These are phyloP conservation scores for Taenioides sp. DNA, from an alignment of 2,797 vertebrate genomes.

Conservation along the genomic window DNA sequence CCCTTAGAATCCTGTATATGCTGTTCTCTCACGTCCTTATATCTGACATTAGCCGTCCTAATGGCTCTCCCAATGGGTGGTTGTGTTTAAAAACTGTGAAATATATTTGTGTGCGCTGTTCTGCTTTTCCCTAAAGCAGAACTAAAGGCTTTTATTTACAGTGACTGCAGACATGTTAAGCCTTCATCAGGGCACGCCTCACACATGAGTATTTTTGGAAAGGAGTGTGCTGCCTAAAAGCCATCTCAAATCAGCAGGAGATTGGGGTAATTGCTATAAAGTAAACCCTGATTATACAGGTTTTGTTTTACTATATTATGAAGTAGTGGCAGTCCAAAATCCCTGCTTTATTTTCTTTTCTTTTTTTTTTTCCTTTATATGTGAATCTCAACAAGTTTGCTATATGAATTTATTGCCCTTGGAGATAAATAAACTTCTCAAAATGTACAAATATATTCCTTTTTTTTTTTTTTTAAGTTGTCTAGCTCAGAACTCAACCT, in stretches of 20 bases:
- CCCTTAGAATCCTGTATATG: constrained; percentile 22
- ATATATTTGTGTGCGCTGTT: constrained; percentile 42
- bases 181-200: constrained; percentile 29
- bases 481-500: too few relatives aligned
- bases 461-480: too few relatives aligned
- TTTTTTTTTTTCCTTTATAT: not conserved
- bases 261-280: constrained; percentile 3
- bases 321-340: not conserved
- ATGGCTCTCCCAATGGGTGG: constrained; percentile 51
- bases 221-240: constrained; percentile 9
- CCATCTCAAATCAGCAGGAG: not conserved
- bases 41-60: constrained; percentile 47
- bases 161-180: constrained; percentile 39
- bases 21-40: constrained; percentile 29
- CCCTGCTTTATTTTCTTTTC: not conserved
- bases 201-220: constrained; percentile 1
- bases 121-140: constrained; percentile 31
- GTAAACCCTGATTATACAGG: not conserved
- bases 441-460: too few relatives aligned
- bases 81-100: constrained; percentile 46
- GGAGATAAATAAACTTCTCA: too few relatives aligned
- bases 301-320: constrained; percentile 2
- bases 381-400: not conserved
- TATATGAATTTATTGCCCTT: too few relatives aligned
- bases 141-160: constrained; percentile 57